A percentile compares a stretch with the other conserved stretches of the same genome.
phyloP scores from a whole-genome alignment of 2,113 vertebrate genomes.

The Hystrix brachyura region DNA sequence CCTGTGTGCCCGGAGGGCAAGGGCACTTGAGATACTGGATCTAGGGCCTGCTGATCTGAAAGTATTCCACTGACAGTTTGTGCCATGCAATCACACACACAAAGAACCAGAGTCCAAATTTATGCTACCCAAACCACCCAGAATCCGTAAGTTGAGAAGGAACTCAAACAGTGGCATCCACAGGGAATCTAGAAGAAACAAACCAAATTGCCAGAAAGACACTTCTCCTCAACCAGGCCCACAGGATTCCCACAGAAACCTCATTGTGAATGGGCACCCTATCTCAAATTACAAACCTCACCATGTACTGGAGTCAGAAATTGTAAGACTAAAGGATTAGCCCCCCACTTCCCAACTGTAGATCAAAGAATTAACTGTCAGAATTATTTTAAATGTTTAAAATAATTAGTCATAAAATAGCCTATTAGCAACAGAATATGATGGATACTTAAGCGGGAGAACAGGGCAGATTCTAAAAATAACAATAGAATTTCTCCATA shows the following conservation, averaged over 20 bases:
- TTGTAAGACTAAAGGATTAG: neutral
- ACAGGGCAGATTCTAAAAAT: neutral
- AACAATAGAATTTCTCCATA: neutral
- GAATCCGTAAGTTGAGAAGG: neutral
- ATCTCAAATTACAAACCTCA: neutral
- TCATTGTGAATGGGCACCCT: neutral
- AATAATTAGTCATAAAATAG: conserved; percentile 22
- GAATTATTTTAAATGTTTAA: neutral
- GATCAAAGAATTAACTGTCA: neutral
- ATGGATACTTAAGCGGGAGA: neutral
- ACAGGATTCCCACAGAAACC: neutral
- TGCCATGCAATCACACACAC: neutral
- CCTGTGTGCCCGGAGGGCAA: too few relatives aligned
- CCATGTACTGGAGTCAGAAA: neutral
- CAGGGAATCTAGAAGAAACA: neutral
- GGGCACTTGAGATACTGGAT: neutral
- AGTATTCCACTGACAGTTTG: neutral
- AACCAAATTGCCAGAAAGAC: neutral
- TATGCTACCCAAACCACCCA: neutral
- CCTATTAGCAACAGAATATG: neutral
- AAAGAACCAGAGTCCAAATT: neutral
- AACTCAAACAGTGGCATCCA: neutral
- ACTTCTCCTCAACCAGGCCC: neutral
- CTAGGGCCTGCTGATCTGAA: neutral
- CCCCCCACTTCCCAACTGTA: neutral